Percentiles rank a stretch among this genome's conserved stretches.
phyloP scores from a whole-genome alignment of 2,113 vertebrate genomes.

The Archocentrus centrarchus region DNA sequence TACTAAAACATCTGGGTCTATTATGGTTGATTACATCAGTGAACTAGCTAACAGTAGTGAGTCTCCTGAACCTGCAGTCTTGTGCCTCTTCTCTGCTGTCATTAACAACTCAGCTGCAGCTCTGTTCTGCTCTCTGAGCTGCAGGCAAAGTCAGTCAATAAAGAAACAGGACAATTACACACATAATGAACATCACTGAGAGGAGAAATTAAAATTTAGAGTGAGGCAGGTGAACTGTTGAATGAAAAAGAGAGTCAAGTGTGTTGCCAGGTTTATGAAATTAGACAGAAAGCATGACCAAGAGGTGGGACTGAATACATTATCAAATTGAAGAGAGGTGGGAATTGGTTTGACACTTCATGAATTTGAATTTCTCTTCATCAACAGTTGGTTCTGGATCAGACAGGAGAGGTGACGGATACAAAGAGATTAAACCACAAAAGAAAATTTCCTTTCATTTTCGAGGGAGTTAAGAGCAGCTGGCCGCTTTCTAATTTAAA shows the following conservation, averaged over 20 bases:
- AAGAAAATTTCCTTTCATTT: not conserved
- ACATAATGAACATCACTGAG: slow-evolving; percentile 46
- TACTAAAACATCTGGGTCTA: slow-evolving; percentile 15
- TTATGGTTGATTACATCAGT: slow-evolving; percentile 1
- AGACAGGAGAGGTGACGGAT: not conserved
- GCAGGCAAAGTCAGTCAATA: slow-evolving; percentile 52
- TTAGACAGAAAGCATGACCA: slow-evolving; percentile 26
- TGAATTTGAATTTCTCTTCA: slow-evolving; percentile 19
- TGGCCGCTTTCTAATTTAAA: slow-evolving; percentile 10
- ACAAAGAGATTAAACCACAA: not conserved
- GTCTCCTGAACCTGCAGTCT: not conserved
- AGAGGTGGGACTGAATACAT: slow-evolving; percentile 23
- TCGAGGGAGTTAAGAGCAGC: not conserved
- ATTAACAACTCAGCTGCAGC: slow-evolving; percentile 34
- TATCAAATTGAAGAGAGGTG: slow-evolving; percentile 6
- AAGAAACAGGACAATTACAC: slow-evolving; percentile 53
- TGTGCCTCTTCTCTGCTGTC: slow-evolving; percentile 8
- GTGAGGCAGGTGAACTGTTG: slow-evolving; percentile 41
- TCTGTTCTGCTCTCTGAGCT: slow-evolving; percentile 42
- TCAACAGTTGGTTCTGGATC: not conserved
- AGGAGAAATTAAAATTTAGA: slow-evolving; percentile 55
- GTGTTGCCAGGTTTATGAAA: slow-evolving; percentile 38
- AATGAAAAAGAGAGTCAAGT: slow-evolving; percentile 2
- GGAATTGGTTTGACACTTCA: not conserved
- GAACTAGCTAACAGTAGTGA: not conserved